Evolutionary conservation across 2,113 vertebrate species (phyloP).

Genomic region (Crotophaga sulcirostris): DNA sequence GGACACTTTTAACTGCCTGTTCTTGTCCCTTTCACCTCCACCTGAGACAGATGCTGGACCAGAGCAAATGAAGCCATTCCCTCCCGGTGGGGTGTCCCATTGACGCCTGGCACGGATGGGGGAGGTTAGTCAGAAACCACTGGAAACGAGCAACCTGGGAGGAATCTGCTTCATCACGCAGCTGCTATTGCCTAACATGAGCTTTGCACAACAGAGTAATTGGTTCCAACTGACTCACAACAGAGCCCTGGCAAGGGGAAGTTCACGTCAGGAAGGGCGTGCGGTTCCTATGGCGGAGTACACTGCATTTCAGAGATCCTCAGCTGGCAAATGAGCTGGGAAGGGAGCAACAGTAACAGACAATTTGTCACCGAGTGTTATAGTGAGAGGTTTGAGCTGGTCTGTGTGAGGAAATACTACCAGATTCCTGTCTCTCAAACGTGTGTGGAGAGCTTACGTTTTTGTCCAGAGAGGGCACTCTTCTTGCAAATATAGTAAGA

Average conservation of each 20-base stretch:
- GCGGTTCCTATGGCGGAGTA: rapidly evolving
- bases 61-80: not conserved
- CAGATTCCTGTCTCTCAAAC: not conserved
- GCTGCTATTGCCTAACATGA: constrained; percentile 40
- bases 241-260: not conserved
- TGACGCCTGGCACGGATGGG: rapidly evolving
- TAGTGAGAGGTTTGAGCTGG: not conserved
- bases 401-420: not conserved
- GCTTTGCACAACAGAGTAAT: constrained; percentile 36
- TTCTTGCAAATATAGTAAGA: constrained; percentile 7
- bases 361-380: rapidly evolving
- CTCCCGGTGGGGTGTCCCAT: not conserved
- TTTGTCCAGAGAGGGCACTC: constrained; percentile 55
- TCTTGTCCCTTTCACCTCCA: not conserved
- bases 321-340: not conserved
- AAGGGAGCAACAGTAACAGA: not conserved
- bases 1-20: not conserved
- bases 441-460: not conserved
- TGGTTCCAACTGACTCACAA: constrained; percentile 27
- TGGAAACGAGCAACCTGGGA: constrained; percentile 13
- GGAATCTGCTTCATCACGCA: constrained; percentile 21
- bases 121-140: constrained; percentile 40
- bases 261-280: not conserved
- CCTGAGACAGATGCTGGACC: not conserved
- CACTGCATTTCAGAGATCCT: not conserved